These are phyloP conservation scores for Cygnus buccinator DNA, from an alignment of 2,113 vertebrate species.

Conservation along the genomic window DNA sequence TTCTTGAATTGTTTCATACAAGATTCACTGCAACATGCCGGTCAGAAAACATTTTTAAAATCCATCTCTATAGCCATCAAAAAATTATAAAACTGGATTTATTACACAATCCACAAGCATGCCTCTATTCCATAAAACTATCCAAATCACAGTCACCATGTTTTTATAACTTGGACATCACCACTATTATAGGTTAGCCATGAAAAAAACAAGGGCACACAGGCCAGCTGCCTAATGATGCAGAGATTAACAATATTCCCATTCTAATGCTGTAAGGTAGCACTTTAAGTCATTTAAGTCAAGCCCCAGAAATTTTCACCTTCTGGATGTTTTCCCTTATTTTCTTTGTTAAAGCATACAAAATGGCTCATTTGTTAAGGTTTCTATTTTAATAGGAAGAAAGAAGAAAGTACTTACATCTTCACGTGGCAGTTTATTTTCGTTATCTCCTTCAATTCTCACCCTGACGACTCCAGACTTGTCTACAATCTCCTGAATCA, in stretches of 20 bases:
- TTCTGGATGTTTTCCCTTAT: not conserved
- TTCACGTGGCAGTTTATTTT: slow-evolving; percentile 85
- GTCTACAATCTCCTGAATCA: slow-evolving; percentile 89
- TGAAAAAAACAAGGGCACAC: rapidly evolving
- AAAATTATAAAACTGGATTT: not conserved
- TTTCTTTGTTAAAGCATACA: not conserved
- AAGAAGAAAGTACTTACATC: slow-evolving; percentile 75
- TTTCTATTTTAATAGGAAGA: not conserved
- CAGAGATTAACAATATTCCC: not conserved
- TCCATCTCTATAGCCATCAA: not conserved
- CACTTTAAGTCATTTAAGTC: not conserved
- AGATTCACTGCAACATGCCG: not conserved
- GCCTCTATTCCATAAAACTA: not conserved
- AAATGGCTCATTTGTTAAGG: not conserved
- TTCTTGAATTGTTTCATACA: not conserved
- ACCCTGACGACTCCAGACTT: slow-evolving; percentile 88
- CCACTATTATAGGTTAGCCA: not conserved
- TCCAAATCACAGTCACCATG: not conserved
- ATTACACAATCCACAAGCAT: not conserved
- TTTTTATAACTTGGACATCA: not conserved
- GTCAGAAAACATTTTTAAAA: not conserved
- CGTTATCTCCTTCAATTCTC: slow-evolving; percentile 88
- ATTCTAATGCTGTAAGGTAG: not conserved
- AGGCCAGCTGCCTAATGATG: not conserved
- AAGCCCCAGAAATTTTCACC: not conserved